A percentile compares a stretch with the other conserved stretches of the same genome.
Conservation (phyloP, 2,797 vertebrate species). For the Cyclopterus lumpus region DNA sequence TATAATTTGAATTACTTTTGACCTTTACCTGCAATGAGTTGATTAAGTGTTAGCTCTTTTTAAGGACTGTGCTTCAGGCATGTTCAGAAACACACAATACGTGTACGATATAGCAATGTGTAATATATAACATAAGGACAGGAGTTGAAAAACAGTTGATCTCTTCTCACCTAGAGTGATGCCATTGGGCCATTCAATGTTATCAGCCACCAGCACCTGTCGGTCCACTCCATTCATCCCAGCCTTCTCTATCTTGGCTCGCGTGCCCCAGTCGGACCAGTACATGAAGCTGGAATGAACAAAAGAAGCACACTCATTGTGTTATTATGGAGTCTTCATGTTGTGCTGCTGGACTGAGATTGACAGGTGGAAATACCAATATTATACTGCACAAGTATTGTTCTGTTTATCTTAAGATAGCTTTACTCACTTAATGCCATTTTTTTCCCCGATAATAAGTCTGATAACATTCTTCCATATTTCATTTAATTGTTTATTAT, state of each 20-base stretch:
- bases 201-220: slow-evolving; percentile 91
- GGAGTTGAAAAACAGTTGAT: background rate
- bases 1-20: slow-evolving; percentile 9
- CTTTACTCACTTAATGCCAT: background rate
- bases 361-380: background rate
- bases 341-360: background rate
- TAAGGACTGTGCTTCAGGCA: background rate
- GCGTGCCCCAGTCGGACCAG: slow-evolving; percentile 98
- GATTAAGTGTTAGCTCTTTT: slow-evolving; percentile 1
- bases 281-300: slow-evolving; percentile 91
- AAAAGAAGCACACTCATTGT: slow-evolving; percentile 16
- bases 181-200: slow-evolving; percentile 98
- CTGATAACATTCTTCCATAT: background rate
- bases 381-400: background rate
- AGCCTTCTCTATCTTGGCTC: slow-evolving; percentile 96
- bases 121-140: background rate
- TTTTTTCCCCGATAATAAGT: background rate
- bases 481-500: background rate
- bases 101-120: background rate
- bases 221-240: slow-evolving; percentile 95
- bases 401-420: background rate
- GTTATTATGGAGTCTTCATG: background rate
- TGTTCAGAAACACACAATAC: background rate
- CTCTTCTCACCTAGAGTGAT: slow-evolving; percentile 91
- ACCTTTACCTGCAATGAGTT: slow-evolving; percentile 19